Percentiles rank a stretch among this genome's conserved stretches.
Evolutionary conservation across 2,888 invertebrate species (phyloP).

Genomic region (Merodon equestris): DNA sequence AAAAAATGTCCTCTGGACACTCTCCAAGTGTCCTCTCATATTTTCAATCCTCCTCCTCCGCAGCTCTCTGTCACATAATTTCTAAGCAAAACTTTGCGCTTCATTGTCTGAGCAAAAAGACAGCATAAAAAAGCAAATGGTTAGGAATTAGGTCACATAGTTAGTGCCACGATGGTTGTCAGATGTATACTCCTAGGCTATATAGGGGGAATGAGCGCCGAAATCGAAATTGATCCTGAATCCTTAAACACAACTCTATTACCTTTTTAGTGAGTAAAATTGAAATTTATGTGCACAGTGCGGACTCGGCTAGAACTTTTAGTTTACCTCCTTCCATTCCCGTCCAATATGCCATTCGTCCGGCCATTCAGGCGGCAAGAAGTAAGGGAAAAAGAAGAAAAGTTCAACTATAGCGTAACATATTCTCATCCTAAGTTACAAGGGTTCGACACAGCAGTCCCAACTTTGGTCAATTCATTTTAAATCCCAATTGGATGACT

Average conservation of each 20-base stretch:
- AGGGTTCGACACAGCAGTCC: constrained; percentile 38
- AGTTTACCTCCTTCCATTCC: constrained; percentile 3
- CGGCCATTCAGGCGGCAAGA: not conserved
- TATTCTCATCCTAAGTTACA: constrained; percentile 23
- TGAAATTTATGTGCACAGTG: constrained; percentile 52
- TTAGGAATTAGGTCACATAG: constrained; percentile 23
- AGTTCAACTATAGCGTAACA: not conserved
- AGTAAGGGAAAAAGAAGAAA: constrained; percentile 7
- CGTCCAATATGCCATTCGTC: not conserved
- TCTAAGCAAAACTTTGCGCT: constrained; percentile 33
- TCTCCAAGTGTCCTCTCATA: not conserved
- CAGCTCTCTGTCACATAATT: constrained; percentile 19
- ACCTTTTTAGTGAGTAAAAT: constrained; percentile 52
- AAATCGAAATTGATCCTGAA: constrained; percentile 62
- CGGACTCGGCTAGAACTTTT: constrained; percentile 39
- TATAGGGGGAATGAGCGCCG: not conserved
- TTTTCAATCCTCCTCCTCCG: not conserved
- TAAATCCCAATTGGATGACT: constrained; percentile 47
- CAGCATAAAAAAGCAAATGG: constrained; percentile 17
- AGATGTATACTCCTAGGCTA: not conserved
- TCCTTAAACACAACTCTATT: constrained; percentile 57
- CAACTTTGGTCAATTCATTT: constrained; percentile 57
- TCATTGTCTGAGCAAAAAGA: constrained; percentile 18
- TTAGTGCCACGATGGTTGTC: constrained; percentile 10
- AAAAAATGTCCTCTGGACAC: not conserved